Evolutionary conservation across 1,140 invertebrate genomes (phyloP).

Genomic region (Leucophenga varia): DNA sequence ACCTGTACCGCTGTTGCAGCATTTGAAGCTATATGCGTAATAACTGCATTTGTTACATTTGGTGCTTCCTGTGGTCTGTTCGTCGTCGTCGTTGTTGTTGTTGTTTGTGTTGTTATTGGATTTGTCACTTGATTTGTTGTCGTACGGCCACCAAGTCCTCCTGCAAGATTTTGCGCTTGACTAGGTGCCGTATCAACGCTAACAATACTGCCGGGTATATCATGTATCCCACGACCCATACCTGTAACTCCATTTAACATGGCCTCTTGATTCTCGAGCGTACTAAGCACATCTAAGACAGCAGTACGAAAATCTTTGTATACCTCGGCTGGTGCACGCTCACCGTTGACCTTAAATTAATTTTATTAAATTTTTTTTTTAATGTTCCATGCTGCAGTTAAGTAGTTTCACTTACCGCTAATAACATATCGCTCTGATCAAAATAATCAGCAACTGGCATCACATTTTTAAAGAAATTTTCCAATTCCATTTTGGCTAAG

Average conservation of each 20-base stretch:
- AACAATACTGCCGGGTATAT: constrained; percentile 63
- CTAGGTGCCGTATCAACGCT: constrained; percentile 62
- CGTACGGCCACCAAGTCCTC: too few relatives aligned
- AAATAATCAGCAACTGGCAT: constrained; percentile 88
- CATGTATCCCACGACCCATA: constrained; percentile 59
- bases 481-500: constrained; percentile 81
- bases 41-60: constrained; percentile 29
- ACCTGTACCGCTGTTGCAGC: constrained; percentile 12
- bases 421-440: constrained; percentile 80
- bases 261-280: constrained; percentile 64
- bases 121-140: too few relatives aligned
- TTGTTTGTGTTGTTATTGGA: constrained; percentile 40
- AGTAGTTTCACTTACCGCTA: constrained; percentile 71
- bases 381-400: too few relatives aligned
- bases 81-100: constrained; percentile 11
- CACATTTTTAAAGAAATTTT: constrained; percentile 85
- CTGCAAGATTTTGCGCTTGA: constrained; percentile 57
- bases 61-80: constrained; percentile 2
- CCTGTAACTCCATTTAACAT: constrained; percentile 62
- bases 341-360: constrained; percentile 75
- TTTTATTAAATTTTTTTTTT: too few relatives aligned
- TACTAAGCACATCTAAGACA: constrained; percentile 70
- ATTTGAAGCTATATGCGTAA: constrained; percentile 25
- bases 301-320: constrained; percentile 77
- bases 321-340: constrained; percentile 78